phyloP scores from a whole-genome alignment of 37 sponge, comb jelly and placozoan genomes.

The Geodia barretti region DNA sequence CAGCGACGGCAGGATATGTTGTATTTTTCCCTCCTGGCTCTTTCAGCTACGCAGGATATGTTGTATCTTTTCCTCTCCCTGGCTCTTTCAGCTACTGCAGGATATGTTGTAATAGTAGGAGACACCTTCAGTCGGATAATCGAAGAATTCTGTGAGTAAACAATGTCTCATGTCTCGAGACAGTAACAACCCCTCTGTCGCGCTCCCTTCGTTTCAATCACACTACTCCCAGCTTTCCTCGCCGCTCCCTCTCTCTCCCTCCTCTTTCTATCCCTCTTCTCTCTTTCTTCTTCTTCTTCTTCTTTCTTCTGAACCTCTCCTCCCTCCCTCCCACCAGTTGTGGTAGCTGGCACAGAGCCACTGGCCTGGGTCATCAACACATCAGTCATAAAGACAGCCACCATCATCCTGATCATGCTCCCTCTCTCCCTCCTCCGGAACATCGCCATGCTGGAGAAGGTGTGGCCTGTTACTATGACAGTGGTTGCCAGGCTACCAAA shows the following conservation, averaged over 20 bases:
- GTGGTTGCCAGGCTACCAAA: slow-evolving; percentile 15
- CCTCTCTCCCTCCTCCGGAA: slow-evolving; percentile 63
- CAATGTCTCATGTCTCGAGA: too few species aligned
- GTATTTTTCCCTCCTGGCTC: background rate
- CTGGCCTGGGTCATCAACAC: background rate
- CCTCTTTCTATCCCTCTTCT: too few species aligned
- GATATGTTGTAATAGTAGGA: slow-evolving; percentile 62
- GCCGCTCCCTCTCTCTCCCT: too few species aligned
- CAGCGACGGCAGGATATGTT: background rate
- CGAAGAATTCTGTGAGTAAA: slow-evolving; percentile 35
- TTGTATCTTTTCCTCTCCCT: slow-evolving; percentile 6
- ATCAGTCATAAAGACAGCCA: slow-evolving; percentile 37
- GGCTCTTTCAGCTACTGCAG: slow-evolving; percentile 60
- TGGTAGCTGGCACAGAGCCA: background rate
- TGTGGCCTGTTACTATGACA: slow-evolving; percentile 9
- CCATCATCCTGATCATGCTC: slow-evolving; percentile 55
- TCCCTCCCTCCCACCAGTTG: too few species aligned
- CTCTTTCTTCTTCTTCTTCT: too few species aligned
- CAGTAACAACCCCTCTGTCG: too few species aligned
- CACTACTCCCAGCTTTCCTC: too few species aligned
- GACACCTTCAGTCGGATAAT: slow-evolving; percentile 56
- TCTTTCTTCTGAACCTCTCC: too few species aligned
- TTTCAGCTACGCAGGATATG: background rate
- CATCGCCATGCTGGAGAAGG: slow-evolving; percentile 71
- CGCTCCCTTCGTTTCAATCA: too few species aligned